Conservation (phyloP, 2,113 vertebrate species). For the Aptenodytes patagonicus region DNA sequence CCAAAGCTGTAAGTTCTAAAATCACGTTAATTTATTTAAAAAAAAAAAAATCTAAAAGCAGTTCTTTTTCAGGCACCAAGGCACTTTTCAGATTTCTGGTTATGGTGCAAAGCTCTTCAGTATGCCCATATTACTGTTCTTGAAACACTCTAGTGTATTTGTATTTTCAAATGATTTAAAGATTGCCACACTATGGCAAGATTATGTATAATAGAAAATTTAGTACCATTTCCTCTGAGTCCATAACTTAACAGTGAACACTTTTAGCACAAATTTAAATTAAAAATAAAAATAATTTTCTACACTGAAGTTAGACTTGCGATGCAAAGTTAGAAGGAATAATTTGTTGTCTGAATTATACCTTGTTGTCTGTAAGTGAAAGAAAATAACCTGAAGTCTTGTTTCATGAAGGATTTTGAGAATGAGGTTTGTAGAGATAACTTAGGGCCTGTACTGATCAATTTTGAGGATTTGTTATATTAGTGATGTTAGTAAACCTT, state of each 20-base stretch:
- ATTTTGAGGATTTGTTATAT: not conserved
- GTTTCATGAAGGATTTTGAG: not conserved
- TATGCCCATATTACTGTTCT: not conserved
- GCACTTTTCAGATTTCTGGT: not conserved
- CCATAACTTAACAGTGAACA: not conserved
- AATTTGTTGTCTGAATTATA: not conserved
- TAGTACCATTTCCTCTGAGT: not conserved
- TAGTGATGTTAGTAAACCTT: not conserved
- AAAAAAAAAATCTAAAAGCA: not conserved
- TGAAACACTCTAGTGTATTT: constrained; percentile 5
- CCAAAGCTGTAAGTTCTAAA: not conserved
- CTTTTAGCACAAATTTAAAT: not conserved
- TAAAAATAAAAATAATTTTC: not conserved
- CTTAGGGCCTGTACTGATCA: not conserved
- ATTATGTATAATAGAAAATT: not conserved
- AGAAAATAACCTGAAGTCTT: not conserved
- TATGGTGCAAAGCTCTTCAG: not conserved
- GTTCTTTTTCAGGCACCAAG: not conserved
- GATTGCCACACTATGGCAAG: not conserved
- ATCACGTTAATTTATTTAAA: not conserved
- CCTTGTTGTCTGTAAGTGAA: not conserved
- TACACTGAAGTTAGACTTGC: not conserved
- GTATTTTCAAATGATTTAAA: not conserved
- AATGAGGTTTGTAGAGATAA: not conserved
- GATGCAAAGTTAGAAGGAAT: not conserved